A percentile compares a stretch with the other conserved stretches of the same genome.
These are phyloP conservation scores for Deroplatys truncata DNA, from an alignment of 2,888 invertebrate genomes.

Conservation along the genomic window DNA sequence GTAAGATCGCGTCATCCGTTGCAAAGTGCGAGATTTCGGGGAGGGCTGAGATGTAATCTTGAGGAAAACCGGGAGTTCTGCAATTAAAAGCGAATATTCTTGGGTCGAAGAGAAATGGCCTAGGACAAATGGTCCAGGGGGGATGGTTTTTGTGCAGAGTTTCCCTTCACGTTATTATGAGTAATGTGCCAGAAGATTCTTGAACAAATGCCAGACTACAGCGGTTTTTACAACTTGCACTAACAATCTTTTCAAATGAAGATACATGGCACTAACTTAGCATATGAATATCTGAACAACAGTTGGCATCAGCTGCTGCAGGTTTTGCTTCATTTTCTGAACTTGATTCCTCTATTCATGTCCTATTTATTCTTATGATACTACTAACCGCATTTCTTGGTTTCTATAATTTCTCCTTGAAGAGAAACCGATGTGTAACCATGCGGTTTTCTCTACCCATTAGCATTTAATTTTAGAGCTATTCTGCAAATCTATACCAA, in stretches of 20 bases:
- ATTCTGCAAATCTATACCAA: no score
- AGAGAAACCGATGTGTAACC: no score
- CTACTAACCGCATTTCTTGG: no score
- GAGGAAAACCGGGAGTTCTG: background rate
- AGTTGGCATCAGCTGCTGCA: background rate
- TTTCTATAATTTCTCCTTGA: accelerated
- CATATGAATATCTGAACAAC: background rate
- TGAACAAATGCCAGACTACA: background rate
- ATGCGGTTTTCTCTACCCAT: no score
- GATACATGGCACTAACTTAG: background rate
- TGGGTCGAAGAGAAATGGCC: background rate
- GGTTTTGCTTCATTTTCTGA: no score
- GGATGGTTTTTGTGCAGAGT: background rate
- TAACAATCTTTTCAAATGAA: background rate
- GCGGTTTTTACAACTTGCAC: background rate
- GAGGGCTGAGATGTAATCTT: background rate
- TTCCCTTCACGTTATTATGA: background rate
- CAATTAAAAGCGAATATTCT: background rate
- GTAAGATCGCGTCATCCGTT: background rate
- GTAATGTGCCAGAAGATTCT: background rate
- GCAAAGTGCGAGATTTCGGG: background rate
- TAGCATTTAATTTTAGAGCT: no score
- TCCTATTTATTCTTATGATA: no score
- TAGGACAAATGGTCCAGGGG: background rate
- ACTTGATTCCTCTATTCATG: no score